Base-by-base conservation (phyloP, 2,888 invertebrate species). In the Drosophila birchii region DNA sequence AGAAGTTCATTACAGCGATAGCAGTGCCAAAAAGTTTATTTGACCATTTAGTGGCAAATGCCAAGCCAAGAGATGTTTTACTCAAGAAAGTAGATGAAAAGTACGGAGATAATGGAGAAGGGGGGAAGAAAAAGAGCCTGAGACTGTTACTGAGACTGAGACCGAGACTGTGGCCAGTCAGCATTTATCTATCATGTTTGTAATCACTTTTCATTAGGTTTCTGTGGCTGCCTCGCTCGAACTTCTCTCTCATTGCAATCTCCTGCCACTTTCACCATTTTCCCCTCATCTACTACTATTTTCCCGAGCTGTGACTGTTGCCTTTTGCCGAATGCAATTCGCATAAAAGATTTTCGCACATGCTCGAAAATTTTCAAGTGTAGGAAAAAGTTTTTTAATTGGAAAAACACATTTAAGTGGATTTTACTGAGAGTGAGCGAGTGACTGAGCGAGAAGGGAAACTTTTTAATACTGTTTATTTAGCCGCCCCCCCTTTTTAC, bases 311-410 rank as follows among this genome's bases (percentile, higher is more conserved):
- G 38, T 36, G 70, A 73, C 82, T 81, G 69, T 79, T 83, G 84
- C 59, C 71, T 61, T 76, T 59, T 84, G 69, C 53, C 51, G 80
- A 87, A 85, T 86, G 86, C 86, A 83, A 83, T 83, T 83, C 88
- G 88, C 78, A 89, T 86, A 88, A 88, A 88, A 79, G 89, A 88
- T 89, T 88, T 86, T 85, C 89, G 82, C 89, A 89, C 88, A 85
- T 89, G 88, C 89, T 85, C 64, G 60, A 87, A 71, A 82, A 85
- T 85, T 82, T 85, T 85, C 88, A 86, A 89, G 86, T 88, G 89
- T 83, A 79, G 78, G 58, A 68, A 83, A 86, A 86, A 86, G 77
- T 80, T 88, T 86, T 86, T 86, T 89, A 86, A 89, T 89, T 86
- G 88, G 86, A 86, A 86, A 68, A 86, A 89, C 86, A 89, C 86